These are phyloP conservation scores for Hipparchia semele DNA, from an alignment of 2,888 invertebrate species.

Conservation along the genomic window DNA sequence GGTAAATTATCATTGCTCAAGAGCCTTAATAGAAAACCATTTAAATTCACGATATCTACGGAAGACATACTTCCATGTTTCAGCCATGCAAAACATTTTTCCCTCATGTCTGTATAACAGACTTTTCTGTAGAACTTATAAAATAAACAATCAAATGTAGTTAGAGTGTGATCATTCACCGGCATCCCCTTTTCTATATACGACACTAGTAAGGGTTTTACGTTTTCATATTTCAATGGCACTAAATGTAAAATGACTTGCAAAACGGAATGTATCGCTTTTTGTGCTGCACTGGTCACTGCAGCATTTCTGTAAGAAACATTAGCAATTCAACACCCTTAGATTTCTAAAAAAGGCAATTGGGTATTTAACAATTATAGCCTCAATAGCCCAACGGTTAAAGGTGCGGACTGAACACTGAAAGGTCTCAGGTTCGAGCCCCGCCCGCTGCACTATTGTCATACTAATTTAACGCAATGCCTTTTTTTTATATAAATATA, in stretches of 20 bases:
- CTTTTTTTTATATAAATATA: no score
- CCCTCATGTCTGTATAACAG: conserved; percentile 53
- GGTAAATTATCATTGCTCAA: conserved; percentile 63
- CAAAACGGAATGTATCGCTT: conserved; percentile 62
- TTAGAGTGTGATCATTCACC: conserved; percentile 58
- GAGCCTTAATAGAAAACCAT: conserved; percentile 59
- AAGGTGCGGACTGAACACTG: no score
- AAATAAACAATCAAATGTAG: conserved; percentile 59
- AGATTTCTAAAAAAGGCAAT: no score
- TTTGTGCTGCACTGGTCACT: conserved; percentile 52
- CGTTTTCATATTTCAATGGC: conserved; percentile 56
- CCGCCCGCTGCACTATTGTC: no score
- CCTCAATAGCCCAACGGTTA: no score
- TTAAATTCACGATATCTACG: conserved; percentile 33
- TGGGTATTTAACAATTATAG: no score
- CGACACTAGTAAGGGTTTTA: conserved; percentile 63
- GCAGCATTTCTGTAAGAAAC: conserved; percentile 64
- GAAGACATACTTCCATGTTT: conserved; percentile 48
- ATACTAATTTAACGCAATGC: no score
- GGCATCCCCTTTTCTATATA: conserved; percentile 73
- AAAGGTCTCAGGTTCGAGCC: no score
- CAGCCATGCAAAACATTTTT: conserved; percentile 64
- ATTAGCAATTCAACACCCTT: not conserved
- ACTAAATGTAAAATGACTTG: conserved; percentile 56
- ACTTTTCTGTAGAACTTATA: conserved; percentile 67